Conservation (phyloP, 2,888 invertebrate species). For the Cheilosia grossa region DNA sequence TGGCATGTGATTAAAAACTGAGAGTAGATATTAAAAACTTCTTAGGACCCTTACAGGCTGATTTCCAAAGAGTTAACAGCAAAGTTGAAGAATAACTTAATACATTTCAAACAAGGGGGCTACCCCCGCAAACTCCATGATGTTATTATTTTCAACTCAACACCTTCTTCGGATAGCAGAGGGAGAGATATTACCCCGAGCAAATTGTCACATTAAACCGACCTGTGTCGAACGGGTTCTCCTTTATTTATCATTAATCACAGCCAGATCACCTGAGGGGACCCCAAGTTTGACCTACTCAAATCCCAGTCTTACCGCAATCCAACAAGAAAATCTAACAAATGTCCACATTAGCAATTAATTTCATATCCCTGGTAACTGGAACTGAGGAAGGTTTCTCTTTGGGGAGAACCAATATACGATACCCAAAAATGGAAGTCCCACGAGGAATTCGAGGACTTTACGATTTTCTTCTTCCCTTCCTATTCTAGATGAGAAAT, state of each 20-base stretch:
- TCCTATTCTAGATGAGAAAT: conserved; percentile 3
- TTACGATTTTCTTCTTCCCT: conserved; percentile 11
- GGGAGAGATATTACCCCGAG: background rate
- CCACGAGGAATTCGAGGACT: conserved; percentile 18
- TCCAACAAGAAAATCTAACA: conserved; percentile 12
- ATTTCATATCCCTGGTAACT: conserved; percentile 5
- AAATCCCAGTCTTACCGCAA: conserved; percentile 19
- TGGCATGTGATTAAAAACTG: too few species aligned
- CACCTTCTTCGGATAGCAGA: background rate
- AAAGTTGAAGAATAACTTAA: too few species aligned
- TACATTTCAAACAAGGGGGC: too few species aligned
- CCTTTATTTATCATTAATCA: conserved; percentile 46
- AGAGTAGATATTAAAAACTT: too few species aligned
- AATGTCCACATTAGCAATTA: conserved; percentile 30
- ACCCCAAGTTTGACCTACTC: conserved; percentile 22
- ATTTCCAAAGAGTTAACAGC: too few species aligned
- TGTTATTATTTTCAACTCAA: conserved; percentile 7
- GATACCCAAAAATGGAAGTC: background rate
- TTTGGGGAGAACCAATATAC: background rate
- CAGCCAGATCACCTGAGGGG: conserved; percentile 18
- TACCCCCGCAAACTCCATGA: background rate
- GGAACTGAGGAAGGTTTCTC: background rate
- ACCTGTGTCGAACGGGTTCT: conserved; percentile 8
- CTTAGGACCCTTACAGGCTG: too few species aligned
- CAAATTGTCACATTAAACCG: conserved; percentile 24